Conservation (phyloP, 2,797 vertebrate species). For the Gallirallus australis region DNA sequence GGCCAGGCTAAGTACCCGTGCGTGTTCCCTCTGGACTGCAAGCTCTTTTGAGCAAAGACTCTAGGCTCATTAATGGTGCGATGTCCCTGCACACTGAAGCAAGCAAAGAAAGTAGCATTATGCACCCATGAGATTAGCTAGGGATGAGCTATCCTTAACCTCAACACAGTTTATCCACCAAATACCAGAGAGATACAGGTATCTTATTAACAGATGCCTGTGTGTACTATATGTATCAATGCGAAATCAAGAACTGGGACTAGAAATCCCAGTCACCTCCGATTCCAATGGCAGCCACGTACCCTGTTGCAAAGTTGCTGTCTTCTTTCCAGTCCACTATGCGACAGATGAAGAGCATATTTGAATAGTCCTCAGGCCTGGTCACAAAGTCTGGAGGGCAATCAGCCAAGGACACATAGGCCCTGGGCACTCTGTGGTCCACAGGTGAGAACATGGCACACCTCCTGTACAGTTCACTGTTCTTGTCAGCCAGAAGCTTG, state of each 20-base stretch:
- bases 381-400: conserved; percentile 88
- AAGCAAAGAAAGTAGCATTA: neutral
- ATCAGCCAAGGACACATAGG: conserved; percentile 88
- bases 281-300: conserved; percentile 33
- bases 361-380: conserved; percentile 86
- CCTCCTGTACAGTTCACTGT: conserved; percentile 82
- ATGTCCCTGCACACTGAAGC: neutral
- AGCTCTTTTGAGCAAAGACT: neutral
- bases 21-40: neutral
- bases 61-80: neutral
- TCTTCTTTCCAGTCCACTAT: conserved; percentile 91
- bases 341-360: conserved; percentile 91
- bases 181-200: neutral
- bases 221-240: neutral
- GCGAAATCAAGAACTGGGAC: neutral
- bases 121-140: neutral
- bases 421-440: conserved; percentile 94
- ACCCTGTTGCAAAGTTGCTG: conserved; percentile 95
- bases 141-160: rapidly evolving
- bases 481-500: conserved; percentile 90
- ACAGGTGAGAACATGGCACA: conserved; percentile 94
- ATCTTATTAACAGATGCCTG: neutral
- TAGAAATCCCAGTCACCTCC: neutral
- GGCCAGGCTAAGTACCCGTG: neutral
- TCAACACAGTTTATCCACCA: neutral